Evolutionary conservation across 92 coral and sea anemone species (phyloP), one percentile per base, ranked within the genome.

Genomic region (Phenganax subtilis): DNA sequence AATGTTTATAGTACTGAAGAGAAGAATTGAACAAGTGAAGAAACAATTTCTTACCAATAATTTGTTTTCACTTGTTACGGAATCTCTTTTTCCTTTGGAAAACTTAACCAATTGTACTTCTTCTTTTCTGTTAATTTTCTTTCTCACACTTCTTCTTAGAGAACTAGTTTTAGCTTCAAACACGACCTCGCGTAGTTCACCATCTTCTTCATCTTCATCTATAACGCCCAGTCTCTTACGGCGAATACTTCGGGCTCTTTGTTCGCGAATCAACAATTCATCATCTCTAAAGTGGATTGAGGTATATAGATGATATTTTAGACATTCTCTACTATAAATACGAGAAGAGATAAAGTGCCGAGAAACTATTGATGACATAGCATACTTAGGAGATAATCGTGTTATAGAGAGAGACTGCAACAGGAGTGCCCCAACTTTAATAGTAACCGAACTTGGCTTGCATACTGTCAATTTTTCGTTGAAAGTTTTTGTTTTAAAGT

Each of bases 181-280:
- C 20, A 79, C 73, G 52, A 79, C 62, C 65, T 79, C 73, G 47
- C 73, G 73, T 68, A 68, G 11, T 37, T 68, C 73, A 11, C 16
- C 64, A 31, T 77, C 72, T 44, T 62, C 82, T 30, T 79, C 74
- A 12, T 79, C 83, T 1, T 77, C 83, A 11, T 63, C 75, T 63
- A 79, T 63, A 2, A 79, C 37, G n/a, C 83, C 83, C 53, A 76
- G 54, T 52, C 83, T 63, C 27, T 79, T 63, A 16, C 83, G 72
- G 47, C 83, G 73, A 4, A 79, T 79, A 53, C 57, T 79, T 79
- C 69, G 51, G n/a, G 83, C 83, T 31, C 51, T 67, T 37, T n/a
- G 15, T 68, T 79, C 83, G 25, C 83, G 83, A 61, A 63, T 79
- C 7, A 47, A 44, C 61, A 79, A 47, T 10, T 79, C 83, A 53